Evolutionary conservation across 2,113 vertebrate genomes (phyloP).

Genomic region (Tapirus terrestris): DNA sequence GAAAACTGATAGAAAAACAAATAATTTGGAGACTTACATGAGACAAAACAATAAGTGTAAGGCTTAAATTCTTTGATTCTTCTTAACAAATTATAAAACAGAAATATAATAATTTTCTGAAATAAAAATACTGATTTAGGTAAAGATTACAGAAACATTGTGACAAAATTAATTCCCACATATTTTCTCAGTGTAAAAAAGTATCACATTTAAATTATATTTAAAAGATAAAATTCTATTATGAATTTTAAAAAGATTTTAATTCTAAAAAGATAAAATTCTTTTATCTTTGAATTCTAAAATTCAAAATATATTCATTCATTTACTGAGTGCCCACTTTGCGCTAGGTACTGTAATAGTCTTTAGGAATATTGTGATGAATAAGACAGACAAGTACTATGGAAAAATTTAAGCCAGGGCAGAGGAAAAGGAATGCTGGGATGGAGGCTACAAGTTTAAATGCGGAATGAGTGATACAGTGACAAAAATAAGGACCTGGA

Average conservation of each 20-base stretch:
- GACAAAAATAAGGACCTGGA: not conserved
- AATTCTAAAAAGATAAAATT: not conserved
- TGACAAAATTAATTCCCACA: not conserved
- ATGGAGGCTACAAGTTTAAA: not conserved
- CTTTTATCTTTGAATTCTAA: too few relatives aligned
- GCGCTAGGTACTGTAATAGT: not conserved
- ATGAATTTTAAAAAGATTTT: too few relatives aligned
- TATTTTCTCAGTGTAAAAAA: not conserved
- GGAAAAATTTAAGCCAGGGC: not conserved
- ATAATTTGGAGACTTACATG: not conserved
- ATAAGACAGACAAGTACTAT: not conserved
- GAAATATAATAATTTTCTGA: not conserved
- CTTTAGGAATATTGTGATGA: not conserved
- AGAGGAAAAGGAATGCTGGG: not conserved
- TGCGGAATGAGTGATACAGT: not conserved
- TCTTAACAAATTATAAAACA: not conserved
- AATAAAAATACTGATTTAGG: constrained; percentile 13
- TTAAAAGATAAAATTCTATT: not conserved
- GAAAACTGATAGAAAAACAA: not conserved
- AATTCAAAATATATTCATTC: not conserved
- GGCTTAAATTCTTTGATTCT: not conserved
- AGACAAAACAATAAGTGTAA: not conserved
- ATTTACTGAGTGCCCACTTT: not conserved
- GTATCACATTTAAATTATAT: not conserved
- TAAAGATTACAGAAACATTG: not conserved